Evolutionary conservation across 1,140 invertebrate species (phyloP).

Genomic region (Probaryconus sp.): DNA sequence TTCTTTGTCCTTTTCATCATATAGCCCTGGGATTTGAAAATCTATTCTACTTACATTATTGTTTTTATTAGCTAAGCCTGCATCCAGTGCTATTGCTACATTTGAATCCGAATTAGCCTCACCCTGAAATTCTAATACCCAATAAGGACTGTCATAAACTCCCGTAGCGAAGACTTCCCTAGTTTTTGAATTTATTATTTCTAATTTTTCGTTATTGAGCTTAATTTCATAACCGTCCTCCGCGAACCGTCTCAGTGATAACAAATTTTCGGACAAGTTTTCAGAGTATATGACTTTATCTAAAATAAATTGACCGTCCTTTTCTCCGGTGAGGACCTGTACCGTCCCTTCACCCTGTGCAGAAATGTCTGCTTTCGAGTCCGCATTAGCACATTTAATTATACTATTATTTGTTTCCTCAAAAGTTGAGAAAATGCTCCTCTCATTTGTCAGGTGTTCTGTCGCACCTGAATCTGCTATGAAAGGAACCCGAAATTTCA

Average conservation of each 20-base stretch:
- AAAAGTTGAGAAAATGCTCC: slow-evolving; percentile 32
- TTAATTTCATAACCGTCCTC: slow-evolving; percentile 28
- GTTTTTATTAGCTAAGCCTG: too few species aligned
- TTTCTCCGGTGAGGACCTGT: neutral
- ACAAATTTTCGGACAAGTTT: slow-evolving; percentile 34
- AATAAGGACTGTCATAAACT: too few species aligned
- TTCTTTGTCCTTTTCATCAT: too few species aligned
- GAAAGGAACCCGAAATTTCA: slow-evolving; percentile 21
- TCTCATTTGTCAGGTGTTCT: slow-evolving; percentile 45
- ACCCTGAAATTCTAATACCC: too few species aligned
- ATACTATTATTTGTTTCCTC: slow-evolving; percentile 5
- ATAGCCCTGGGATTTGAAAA: neutral
- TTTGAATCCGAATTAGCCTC: too few species aligned
- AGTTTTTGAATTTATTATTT: too few species aligned
- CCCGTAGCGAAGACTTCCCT: too few species aligned
- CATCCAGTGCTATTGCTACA: too few species aligned
- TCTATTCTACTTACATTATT: neutral
- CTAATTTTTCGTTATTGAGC: slow-evolving; percentile 25
- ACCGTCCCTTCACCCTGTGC: slow-evolving; percentile 30
- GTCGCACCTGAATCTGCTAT: slow-evolving; percentile 53
- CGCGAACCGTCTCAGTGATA: slow-evolving; percentile 43
- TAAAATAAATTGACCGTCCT: slow-evolving; percentile 2
- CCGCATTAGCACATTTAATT: slow-evolving; percentile 51
- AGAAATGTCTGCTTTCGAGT: slow-evolving; percentile 31
- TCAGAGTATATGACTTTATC: slow-evolving; percentile 6